Conservation (phyloP, 2,797 vertebrate species). For the Trematomus bernacchii region DNA sequence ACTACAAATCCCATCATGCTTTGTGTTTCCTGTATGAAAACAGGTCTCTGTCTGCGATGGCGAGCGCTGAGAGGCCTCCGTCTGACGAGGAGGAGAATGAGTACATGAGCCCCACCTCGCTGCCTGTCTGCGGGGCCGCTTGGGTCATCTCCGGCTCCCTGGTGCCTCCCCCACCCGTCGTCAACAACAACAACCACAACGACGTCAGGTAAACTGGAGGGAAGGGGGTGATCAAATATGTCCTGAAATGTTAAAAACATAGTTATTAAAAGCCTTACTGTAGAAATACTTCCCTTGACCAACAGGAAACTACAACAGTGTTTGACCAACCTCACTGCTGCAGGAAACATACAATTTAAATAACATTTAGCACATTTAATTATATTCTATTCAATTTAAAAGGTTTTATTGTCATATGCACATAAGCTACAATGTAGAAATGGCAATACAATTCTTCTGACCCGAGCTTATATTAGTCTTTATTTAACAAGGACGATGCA, state of each 20-base stretch:
- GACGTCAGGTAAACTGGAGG: conserved; percentile 56
- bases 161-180: conserved; percentile 77
- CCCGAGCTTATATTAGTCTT: too few species aligned
- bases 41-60: conserved; percentile 76
- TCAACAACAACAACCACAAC: conserved; percentile 53
- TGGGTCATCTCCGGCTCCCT: conserved; percentile 73
- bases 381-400: too few species aligned
- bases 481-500: too few species aligned
- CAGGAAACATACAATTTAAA: too few species aligned
- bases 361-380: too few species aligned
- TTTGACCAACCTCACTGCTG: too few species aligned
- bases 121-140: conserved; percentile 77
- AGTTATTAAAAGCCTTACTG: background rate
- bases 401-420: too few species aligned
- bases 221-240: background rate
- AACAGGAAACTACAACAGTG: too few species aligned
- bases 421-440: too few species aligned
- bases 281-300: background rate
- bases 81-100: conserved; percentile 89
- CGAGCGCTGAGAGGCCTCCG: conserved; percentile 79
- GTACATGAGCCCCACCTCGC: conserved; percentile 94
- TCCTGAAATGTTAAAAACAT: background rate
- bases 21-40: background rate
- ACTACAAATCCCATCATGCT: background rate
- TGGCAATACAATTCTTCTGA: too few species aligned